These are phyloP conservation scores for Beris morrisii DNA, from an alignment of 2,888 invertebrate genomes.

Conservation along the genomic window DNA sequence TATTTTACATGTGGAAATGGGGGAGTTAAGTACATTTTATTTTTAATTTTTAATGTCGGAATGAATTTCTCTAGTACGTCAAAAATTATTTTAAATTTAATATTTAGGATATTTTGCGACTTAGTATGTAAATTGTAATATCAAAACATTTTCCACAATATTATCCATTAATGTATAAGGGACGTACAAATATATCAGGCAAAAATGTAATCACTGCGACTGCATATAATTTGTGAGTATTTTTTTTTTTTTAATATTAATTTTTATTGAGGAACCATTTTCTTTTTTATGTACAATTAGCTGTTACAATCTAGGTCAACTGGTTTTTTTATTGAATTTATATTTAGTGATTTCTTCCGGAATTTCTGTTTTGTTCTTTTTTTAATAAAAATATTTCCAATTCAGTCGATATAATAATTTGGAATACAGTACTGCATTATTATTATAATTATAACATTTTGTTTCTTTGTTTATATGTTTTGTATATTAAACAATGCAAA, in stretches of 20 bases:
- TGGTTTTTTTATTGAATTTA: too few species aligned
- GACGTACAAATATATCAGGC: too few species aligned
- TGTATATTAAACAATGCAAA: too few species aligned
- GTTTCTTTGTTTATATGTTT: slow-evolving; percentile 2
- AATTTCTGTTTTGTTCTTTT: background rate
- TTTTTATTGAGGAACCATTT: slow-evolving; percentile 23
- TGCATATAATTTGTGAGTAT: too few species aligned
- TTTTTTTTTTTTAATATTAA: slow-evolving; percentile 10
- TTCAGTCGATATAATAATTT: slow-evolving; percentile 16
- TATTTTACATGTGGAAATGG: slow-evolving; percentile 3
- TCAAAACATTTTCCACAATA: too few species aligned
- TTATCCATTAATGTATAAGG: too few species aligned
- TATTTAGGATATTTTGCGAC: too few species aligned
- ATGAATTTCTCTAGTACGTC: too few species aligned
- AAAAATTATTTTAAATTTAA: too few species aligned
- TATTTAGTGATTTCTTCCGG: background rate
- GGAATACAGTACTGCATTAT: slow-evolving; percentile 7
- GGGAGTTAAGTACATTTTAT: slow-evolving; percentile 21
- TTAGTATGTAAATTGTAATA: too few species aligned
- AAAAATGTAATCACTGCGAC: too few species aligned
- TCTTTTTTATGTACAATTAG: slow-evolving; percentile 14
- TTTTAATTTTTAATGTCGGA: too few species aligned
- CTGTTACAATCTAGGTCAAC: background rate
- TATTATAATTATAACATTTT: background rate
- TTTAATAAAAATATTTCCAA: slow-evolving; percentile 3